Evolutionary conservation across 2,888 invertebrate genomes (phyloP), one percentile per base, ranked within the genome.

Genomic region (Rhorus exstirpatorius): DNA sequence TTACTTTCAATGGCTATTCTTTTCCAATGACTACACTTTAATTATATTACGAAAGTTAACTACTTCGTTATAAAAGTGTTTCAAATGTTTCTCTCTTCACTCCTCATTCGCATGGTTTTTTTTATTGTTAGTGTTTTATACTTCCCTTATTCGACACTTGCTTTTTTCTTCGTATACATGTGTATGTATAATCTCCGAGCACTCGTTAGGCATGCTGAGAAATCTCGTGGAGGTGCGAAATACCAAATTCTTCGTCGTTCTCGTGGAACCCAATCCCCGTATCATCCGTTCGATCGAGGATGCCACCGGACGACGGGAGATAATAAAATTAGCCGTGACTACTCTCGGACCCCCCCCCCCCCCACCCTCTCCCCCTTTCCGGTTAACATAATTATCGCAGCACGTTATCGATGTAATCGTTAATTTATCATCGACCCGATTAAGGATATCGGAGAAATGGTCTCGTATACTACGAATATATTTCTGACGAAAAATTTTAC

Each of bases 301-400:
- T 63, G 46, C 46, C 67, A 71, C 55, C 49, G 21, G 44, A 67
- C 70, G 51, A 44, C 38, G 61, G 53, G 72, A 79, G 83, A 83
- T 80, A 83, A 83, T 72, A 63, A 53, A 83, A 83, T 80, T 83
- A 83, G 60, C 72, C 72, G 61, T 46, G 10, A 53, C 72, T 26
- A 63, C 72, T 38, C 44, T 38, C 31, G 19, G 46, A 17, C 60
- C 51, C 44, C 14, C 24, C 17, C 41, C 46, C 17, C 55, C 6
- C 41, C 14, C 17, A 14, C 41, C 41, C 53, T 35, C 46, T n/a
- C 31, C n/a, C 17, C 14, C 41, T 58, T 71, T n/a, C n/a, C n/a
- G n/a, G 76, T 76, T 71, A 65, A 71, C 81, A 71, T 71, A 76
- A 77, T 81, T 77, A 71, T 76, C 70, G 19, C 17, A 81, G 44